Percentiles rank a stretch among this genome's conserved stretches.
phyloP scores from a whole-genome alignment of 2,888 invertebrate genomes.

The Caenorhabditis sp. region DNA sequence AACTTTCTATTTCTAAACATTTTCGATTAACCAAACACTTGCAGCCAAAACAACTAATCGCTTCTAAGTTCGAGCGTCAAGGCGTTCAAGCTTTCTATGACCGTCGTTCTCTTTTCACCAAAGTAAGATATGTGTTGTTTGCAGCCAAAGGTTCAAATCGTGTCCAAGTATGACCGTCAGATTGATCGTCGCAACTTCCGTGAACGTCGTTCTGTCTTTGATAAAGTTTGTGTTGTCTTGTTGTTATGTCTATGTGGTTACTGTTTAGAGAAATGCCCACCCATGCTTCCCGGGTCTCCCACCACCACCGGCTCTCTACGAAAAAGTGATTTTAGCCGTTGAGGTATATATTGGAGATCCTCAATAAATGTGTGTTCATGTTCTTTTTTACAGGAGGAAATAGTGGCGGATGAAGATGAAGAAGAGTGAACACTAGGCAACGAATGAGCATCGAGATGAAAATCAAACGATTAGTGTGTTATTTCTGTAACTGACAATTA shows the following conservation, averaged over 20 bases:
- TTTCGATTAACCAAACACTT: conserved; percentile 34
- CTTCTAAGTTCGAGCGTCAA: conserved; percentile 98
- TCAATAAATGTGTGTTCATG: not conserved
- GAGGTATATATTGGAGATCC: too few species aligned
- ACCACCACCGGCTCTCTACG: conserved; percentile 77
- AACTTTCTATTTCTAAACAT: not conserved
- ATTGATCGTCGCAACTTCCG: conserved; percentile 90
- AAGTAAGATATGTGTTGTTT: conserved; percentile 64
- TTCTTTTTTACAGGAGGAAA: conserved; percentile 44
- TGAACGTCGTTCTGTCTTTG: conserved; percentile 80
- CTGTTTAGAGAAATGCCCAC: conserved; percentile 78
- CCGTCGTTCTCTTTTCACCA: conserved; percentile 61
- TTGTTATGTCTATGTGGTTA: conserved; percentile 12
- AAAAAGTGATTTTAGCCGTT: conserved; percentile 68
- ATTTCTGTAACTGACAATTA: conserved; percentile 58
- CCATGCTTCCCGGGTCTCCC: conserved; percentile 82
- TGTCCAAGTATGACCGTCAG: conserved; percentile 98
- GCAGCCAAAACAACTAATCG: conserved; percentile 96
- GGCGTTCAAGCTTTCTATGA: conserved; percentile 88
- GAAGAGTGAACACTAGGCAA: conserved; percentile 36
- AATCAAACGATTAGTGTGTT: conserved; percentile 51
- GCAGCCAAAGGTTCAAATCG: conserved; percentile 96
- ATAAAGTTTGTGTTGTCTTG: conserved; percentile 72
- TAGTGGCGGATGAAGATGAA: conserved; percentile 67
- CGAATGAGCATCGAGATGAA: conserved; percentile 27